Evolutionary conservation across 2,888 invertebrate species (phyloP).

Genomic region (Diaprepes abbreviatus): DNA sequence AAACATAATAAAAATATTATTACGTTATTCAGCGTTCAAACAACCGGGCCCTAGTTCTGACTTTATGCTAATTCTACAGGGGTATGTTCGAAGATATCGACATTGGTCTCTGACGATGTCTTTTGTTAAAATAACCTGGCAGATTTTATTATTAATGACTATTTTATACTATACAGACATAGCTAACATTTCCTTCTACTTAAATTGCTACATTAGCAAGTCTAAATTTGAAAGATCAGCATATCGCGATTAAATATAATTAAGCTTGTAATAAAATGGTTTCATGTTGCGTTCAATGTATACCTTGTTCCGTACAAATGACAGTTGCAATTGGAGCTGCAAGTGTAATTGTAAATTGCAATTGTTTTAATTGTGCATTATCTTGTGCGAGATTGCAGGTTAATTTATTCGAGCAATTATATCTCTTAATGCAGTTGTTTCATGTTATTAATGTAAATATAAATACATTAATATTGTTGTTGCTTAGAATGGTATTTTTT

Average conservation of each 20-base stretch:
- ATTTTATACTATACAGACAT: too few species aligned
- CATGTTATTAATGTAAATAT: conserved; percentile 31
- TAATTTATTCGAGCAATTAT: conserved; percentile 36
- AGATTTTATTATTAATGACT: too few species aligned
- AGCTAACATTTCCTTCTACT: not conserved
- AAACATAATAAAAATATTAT: too few species aligned
- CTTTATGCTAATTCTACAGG: too few species aligned
- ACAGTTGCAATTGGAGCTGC: conserved; percentile 26
- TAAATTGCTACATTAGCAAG: conserved; percentile 19
- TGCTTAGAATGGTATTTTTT: too few species aligned
- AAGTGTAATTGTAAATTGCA: conserved; percentile 34
- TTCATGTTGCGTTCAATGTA: conserved; percentile 18
- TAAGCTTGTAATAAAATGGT: conserved; percentile 25
- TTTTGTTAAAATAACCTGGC: too few species aligned
- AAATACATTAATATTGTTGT: conserved; percentile 29
- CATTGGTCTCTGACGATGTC: too few species aligned
- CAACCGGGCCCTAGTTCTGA: too few species aligned
- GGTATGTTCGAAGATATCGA: too few species aligned
- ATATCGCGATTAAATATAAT: conserved; percentile 29
- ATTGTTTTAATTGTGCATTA: conserved; percentile 37
- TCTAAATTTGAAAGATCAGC: conserved; percentile 10
- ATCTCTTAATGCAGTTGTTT: conserved; percentile 29
- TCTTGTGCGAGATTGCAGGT: conserved; percentile 31
- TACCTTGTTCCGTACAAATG: conserved; percentile 20
- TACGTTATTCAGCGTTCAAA: too few species aligned